Percentiles rank a stretch among this genome's conserved stretches.
phyloP scores from a whole-genome alignment of 1,140 invertebrate species.

The Lordiphosa clarofinis region DNA sequence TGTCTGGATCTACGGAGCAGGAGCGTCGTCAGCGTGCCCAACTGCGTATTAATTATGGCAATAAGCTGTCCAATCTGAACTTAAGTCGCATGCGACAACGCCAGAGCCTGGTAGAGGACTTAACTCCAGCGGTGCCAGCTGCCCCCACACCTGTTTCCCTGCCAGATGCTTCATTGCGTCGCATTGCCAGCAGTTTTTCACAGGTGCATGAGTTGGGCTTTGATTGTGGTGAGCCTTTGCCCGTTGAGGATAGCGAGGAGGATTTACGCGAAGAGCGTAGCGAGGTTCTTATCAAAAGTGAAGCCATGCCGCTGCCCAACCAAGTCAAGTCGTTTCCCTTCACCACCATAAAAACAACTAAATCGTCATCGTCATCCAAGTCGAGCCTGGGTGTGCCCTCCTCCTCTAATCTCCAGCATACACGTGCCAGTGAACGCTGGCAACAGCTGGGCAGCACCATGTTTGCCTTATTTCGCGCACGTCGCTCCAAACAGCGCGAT shows the following conservation, averaged over 20 bases:
- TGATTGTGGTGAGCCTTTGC: constrained; percentile 23
- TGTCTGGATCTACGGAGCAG: constrained; percentile 12
- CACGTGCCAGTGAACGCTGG: constrained; percentile 50
- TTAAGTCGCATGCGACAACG: constrained; percentile 26
- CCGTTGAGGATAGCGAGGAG: constrained; percentile 43
- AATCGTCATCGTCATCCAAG: background rate
- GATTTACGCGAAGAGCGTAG: constrained; percentile 42
- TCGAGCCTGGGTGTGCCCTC: background rate
- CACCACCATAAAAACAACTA: background rate
- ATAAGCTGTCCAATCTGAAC: constrained; percentile 44
- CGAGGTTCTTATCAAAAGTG: constrained; percentile 49
- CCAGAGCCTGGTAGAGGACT: background rate
- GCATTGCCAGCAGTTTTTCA: constrained; percentile 55
- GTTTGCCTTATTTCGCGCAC: constrained; percentile 41
- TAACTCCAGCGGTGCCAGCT: background rate
- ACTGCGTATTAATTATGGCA: constrained; percentile 45
- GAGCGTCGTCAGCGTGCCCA: constrained; percentile 44
- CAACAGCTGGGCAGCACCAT: constrained; percentile 45
- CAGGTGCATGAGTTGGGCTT: constrained; percentile 29
- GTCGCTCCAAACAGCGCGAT: constrained; percentile 35
- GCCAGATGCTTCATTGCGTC: constrained; percentile 22
- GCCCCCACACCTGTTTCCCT: no score
- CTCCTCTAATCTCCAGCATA: background rate
- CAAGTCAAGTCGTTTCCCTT: no score
- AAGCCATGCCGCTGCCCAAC: constrained; percentile 10